Conservation (phyloP, 1,140 invertebrate species). For the Cotesia vestalis region DNA sequence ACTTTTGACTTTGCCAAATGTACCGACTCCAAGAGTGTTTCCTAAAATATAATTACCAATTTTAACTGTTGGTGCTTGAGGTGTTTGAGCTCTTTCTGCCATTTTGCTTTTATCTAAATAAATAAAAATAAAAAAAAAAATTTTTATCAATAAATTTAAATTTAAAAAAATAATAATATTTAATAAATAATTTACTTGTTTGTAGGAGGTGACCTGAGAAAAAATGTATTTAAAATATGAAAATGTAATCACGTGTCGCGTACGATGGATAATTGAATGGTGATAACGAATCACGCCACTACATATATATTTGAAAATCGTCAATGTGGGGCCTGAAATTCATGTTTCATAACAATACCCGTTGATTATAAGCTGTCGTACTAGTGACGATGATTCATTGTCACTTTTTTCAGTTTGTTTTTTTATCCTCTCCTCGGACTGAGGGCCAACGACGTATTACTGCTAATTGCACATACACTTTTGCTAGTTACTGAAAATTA, state of each 20-base stretch:
- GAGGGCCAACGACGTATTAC: too few species aligned
- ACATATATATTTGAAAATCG: not conserved
- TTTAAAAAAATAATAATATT: not conserved
- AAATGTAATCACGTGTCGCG: not conserved
- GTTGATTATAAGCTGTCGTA: too few species aligned
- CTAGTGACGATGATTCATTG: too few species aligned
- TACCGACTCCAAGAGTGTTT: constrained; percentile 89
- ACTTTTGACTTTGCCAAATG: constrained; percentile 96
- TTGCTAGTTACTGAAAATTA: too few species aligned
- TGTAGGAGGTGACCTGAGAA: not conserved
- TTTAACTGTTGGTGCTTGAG: constrained; percentile 83
- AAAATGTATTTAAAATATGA: constrained; percentile 4
- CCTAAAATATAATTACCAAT: constrained; percentile 93
- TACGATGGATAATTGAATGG: not conserved
- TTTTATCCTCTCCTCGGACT: too few species aligned
- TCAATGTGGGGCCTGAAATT: constrained; percentile 8
- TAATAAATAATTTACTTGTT: not conserved
- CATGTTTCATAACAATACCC: constrained; percentile 20
- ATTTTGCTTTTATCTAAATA: constrained; percentile 54
- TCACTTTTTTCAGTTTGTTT: too few species aligned
- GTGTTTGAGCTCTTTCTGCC: constrained; percentile 70
- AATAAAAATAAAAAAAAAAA: not conserved
- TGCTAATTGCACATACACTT: too few species aligned
- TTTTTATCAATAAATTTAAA: not conserved
- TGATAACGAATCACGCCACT: constrained; percentile 19